A percentile compares a stretch with the other conserved stretches of the same genome.
Conservation (phyloP, 1,140 invertebrate genomes). For the Pomacea maculata region DNA sequence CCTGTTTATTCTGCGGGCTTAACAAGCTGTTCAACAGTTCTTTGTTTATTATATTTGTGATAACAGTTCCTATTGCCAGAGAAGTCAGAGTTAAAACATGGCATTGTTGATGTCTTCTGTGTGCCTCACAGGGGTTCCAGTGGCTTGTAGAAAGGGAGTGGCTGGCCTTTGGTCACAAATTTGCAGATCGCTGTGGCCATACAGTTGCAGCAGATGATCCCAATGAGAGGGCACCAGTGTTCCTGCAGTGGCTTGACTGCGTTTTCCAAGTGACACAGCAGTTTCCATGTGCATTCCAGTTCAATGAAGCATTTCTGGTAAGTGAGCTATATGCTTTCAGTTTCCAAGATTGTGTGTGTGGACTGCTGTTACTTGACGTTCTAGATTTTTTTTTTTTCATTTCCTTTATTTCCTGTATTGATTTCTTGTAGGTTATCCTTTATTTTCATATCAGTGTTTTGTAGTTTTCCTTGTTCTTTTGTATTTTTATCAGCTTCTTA, state of each 20-base stretch:
- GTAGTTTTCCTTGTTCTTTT: too few relatives aligned
- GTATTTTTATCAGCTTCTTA: too few relatives aligned
- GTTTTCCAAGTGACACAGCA: slow-evolving; percentile 91
- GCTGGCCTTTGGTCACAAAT: slow-evolving; percentile 97
- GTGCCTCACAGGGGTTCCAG: slow-evolving; percentile 81
- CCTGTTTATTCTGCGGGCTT: too few relatives aligned
- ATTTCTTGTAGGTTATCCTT: too few relatives aligned
- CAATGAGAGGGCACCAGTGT: slow-evolving; percentile 95
- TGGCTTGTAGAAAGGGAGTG: slow-evolving; percentile 92
- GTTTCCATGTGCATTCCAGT: slow-evolving; percentile 94
- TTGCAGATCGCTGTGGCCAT: slow-evolving; percentile 92
- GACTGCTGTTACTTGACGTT: too few relatives aligned
- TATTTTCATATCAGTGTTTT: too few relatives aligned
- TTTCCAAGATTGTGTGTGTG: too few relatives aligned
- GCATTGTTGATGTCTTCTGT: slow-evolving; percentile 1
- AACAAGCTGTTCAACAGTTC: too few relatives aligned
- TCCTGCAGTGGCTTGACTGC: slow-evolving; percentile 97
- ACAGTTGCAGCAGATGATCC: slow-evolving; percentile 82
- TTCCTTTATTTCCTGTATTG: too few relatives aligned
- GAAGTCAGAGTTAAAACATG: not conserved
- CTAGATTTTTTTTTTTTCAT: too few relatives aligned
- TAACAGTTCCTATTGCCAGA: not conserved
- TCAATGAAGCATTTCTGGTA: slow-evolving; percentile 92
- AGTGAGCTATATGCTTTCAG: slow-evolving; percentile 48
- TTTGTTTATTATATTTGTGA: not conserved